Evolutionary conservation across 2,113 vertebrate species (phyloP), one percentile per base, ranked within the genome.

Genomic region (Tamias sibiricus): DNA sequence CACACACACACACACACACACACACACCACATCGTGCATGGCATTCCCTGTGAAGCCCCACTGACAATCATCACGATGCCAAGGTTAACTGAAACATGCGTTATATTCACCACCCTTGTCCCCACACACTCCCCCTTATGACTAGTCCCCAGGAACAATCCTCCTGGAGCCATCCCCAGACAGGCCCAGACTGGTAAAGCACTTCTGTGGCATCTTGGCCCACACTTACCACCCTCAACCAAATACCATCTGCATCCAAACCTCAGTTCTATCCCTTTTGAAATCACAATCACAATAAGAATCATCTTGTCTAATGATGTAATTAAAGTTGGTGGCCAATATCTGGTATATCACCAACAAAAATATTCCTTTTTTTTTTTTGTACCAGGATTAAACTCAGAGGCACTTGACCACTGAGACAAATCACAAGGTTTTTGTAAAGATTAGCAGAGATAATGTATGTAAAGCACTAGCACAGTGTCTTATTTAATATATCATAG

Each of bases 401-500:
- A 14, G 49, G 49, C 49, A 52, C 16, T 52, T 14, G 14, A 52
- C 49, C 49, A 52, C 49, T 52, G 49, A 52, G 49, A 52, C 49
- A 52, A 52, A 52, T 76, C 71, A 59, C 47, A 74, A 95, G 87
- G 76, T 77, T 96, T 91, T 77, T 59, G 19, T 87, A 92, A 92
- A 62, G 62, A 79, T 97, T 85, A 93, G 62, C 94, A 66, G 91
- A 91, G 52, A 85, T 49, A 89, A 85, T 35, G 28, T 88, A 75
- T 93, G 69, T 93, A 86, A 86, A 88, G 47, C 74, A 66, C 91
- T 95, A 91, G 85, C 32, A 20, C 28, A 42, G 26, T 82, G 68
- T 94, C 91, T 95, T 97, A 86, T 64, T 93, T 96, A 95, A 96
- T 97, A 92, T 94, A 96, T 96, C 84, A 95, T n/a, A 79, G 52